Conservation (phyloP, 1,140 invertebrate species). For the Popillia japonica region DNA sequence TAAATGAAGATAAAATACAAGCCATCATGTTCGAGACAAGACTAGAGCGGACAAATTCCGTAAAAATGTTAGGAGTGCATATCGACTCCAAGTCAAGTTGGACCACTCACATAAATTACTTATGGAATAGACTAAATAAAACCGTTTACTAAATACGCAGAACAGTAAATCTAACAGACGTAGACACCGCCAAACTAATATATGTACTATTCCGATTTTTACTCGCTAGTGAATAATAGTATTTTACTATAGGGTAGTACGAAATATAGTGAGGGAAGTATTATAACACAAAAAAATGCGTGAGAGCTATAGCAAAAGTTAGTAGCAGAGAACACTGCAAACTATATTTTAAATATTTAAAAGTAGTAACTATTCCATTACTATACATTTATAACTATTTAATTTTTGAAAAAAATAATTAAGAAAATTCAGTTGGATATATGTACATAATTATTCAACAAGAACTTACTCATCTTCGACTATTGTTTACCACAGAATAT, state of each 20-base stretch:
- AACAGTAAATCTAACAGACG: not conserved
- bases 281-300: not conserved
- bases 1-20: not conserved
- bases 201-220: not conserved
- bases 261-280: not conserved
- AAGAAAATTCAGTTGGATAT: not conserved
- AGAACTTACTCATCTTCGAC: not conserved
- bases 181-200: not conserved
- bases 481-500: not conserved
- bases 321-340: not conserved
- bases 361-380: not conserved
- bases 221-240: not conserved
- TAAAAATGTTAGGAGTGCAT: not conserved
- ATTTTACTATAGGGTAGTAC: not conserved
- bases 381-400: not conserved
- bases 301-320: not conserved
- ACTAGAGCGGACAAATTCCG: not conserved
- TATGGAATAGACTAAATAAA: not conserved
- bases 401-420: not conserved
- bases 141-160: not conserved
- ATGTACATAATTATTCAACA: slow-evolving; percentile 12
- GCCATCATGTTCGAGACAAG: not conserved
- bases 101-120: not conserved
- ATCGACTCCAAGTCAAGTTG: not conserved
- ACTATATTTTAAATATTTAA: not conserved